Conservation (phyloP, 2,888 invertebrate genomes). For the Venusia cambrica region DNA sequence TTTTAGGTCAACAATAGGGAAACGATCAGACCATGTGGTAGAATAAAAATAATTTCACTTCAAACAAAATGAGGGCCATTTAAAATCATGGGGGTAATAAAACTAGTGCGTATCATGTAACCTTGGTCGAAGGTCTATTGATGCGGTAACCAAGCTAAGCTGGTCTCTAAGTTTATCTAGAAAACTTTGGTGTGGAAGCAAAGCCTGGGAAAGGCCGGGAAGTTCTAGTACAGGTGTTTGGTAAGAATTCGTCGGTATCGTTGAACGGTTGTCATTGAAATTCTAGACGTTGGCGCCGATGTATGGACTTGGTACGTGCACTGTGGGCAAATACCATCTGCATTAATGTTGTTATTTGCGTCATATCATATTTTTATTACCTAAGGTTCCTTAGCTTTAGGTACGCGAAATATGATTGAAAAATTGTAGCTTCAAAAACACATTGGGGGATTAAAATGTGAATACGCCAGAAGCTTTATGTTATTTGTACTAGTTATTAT, state of each 20-base stretch:
- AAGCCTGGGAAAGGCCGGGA: conserved; percentile 35
- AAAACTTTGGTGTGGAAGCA: conserved; percentile 28
- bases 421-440: too few species aligned
- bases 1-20: conserved; percentile 78
- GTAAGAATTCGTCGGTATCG: conserved; percentile 50
- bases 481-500: too few species aligned
- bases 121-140: conserved; percentile 67
- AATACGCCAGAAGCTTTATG: too few species aligned
- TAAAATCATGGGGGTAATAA: conserved; percentile 81
- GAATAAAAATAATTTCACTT: conserved; percentile 79
- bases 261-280: conserved; percentile 65
- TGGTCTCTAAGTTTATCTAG: conserved; percentile 48
- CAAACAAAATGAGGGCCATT: conserved; percentile 78
- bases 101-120: conserved; percentile 77
- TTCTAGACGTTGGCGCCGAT: conserved; percentile 63
- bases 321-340: conserved; percentile 57
- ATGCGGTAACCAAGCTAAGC: conserved; percentile 44
- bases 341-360: conserved; percentile 53
- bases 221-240: conserved; percentile 49
- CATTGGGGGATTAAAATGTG: too few species aligned
- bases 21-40: conserved; percentile 76
- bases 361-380: conserved; percentile 49
- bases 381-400: too few species aligned
- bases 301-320: conserved; percentile 70
- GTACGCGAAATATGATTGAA: too few species aligned